Evolutionary conservation across 2,888 invertebrate species (phyloP), one percentile per base, ranked within the genome.

Genomic region (Chrysopilus asiliformis): DNA sequence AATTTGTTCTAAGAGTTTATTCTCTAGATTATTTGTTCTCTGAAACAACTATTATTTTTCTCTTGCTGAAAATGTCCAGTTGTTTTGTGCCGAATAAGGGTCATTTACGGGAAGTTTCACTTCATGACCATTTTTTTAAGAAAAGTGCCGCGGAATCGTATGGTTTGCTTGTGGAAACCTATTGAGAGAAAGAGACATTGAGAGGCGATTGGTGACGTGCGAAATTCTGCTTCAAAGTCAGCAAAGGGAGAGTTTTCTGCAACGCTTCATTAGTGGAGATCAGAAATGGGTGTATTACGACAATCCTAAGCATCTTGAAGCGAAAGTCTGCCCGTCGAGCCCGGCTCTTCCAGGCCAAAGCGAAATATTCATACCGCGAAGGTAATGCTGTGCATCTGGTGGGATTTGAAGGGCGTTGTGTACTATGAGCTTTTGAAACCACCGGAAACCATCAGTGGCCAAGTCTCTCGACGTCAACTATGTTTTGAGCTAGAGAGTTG

Each of bases 381-480:
- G 32, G 22, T 32, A 25, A 32, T 38, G 27, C 36, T 26, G 15
- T 26, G 33, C 19, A 20, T 27, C 33, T 38, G 38, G 26, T 38
- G 28, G 28, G 32, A 38, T 14, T 28, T 33, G 28, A 28, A 27
- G 19, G 15, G 32, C 20, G 20, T 38, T 10, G 22, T 33, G 5
- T 15, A 38, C 22, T 38, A 27, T 14, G 38, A 37, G 32, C 27
- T 37, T 19, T 13, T 37, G 17, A 37, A 37, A 37, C 14, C 25
- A 17, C 26, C 32, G 13, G 19, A 38, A 27, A 27, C 38, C 14
- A 32, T 38, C 12, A 33, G 26, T 6, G 32, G 17, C 8, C 8
- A 30, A 4, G 15, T 10, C 16, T 30, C 13, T 17, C 13, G 16
- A 30, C 13, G 9, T 15, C 30, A 30, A 30, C 6, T 30, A 8